Evolutionary conservation across 2,888 invertebrate species (phyloP), one percentile per base, ranked within the genome.

Genomic region (Linnaemya vulpina): DNA sequence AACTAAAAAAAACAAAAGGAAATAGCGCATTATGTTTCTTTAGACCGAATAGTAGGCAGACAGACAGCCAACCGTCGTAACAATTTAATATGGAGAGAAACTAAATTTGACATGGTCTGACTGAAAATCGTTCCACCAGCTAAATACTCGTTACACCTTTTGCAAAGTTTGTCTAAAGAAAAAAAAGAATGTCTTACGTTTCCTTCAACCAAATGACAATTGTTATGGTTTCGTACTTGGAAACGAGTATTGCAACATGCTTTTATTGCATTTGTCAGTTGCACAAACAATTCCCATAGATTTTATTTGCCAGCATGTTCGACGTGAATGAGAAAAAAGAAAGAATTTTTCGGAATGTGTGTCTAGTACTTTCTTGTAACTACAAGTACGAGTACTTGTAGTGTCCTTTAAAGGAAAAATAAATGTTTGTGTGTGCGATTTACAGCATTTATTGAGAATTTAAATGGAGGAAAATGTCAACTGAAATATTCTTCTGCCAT

Each of bases 371-470:
- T 68, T 46, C n/a, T 40, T 38, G 58, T 25, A 30, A 17, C 17
- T 58, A 17, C 38, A 46, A 76, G 49, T 75, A 63, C 53, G 40
- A 51, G n/a, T 40, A 11, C 38, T 55, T 63, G 17, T 40, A 25
- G 9, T n/a, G n/a, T n/a, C 10, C 15, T 49, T 38, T 35, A 67
- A 70, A 60, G 30, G 2, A 22, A 46, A 58, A 40, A 2, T 11
- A n/a, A 55, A 65, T 76, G n/a, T n/a, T n/a, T n/a, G n/a, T n/a
- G n/a, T n/a, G 43, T 70, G 49, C 40, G 62, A 62, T 70, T 70
- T 68, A n/a, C 53, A 25, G 35, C 10, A 38, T 70, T 55, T 55
- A 40, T 20, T 55, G 70, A 30, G 67, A 35, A 40, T 38, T 71
- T 40, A 43, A 71, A 25, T 58, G 43, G 22, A 38, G 17, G n/a